A percentile compares a stretch with the other conserved stretches of the same genome.
phyloP scores from a whole-genome alignment of 2,888 invertebrate genomes.

The Lamproptera curius region DNA sequence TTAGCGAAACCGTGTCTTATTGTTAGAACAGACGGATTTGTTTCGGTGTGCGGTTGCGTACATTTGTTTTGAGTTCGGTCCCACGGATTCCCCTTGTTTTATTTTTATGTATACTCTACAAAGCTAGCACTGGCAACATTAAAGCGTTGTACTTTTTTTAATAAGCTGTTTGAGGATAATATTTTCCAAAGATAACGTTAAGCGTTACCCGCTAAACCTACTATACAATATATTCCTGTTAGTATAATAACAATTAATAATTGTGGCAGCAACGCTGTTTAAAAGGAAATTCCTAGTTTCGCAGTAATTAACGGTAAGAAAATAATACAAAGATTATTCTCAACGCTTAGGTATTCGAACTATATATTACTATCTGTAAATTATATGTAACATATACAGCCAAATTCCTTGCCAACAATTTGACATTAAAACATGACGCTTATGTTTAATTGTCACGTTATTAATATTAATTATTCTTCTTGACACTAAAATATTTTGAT shows the following conservation, averaged over 20 bases:
- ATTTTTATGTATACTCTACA: not conserved
- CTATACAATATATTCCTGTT: not conserved
- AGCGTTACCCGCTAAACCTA: not conserved
- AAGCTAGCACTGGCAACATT: not conserved
- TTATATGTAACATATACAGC: no score
- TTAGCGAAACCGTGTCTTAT: constrained; percentile 1
- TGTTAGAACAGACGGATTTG: not conserved
- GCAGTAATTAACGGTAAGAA: no score
- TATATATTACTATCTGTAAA: no score
- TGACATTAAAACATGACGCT: no score
- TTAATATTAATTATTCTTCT: no score
- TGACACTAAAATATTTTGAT: constrained; percentile 18
- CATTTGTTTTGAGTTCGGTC: not conserved
- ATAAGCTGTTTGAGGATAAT: not conserved
- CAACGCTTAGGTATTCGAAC: no score
- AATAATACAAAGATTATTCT: no score
- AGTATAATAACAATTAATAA: not conserved
- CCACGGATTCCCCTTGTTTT: not conserved
- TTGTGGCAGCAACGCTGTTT: no score
- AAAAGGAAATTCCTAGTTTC: no score
- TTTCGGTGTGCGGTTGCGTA: not conserved
- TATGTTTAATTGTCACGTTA: no score
- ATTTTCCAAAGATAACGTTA: not conserved
- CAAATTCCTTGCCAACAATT: no score
- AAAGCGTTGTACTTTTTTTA: not conserved